Evolutionary conservation across 2,113 vertebrate genomes (phyloP), one percentile per base, ranked within the genome.

Genomic region (Heptranchias perlo): DNA sequence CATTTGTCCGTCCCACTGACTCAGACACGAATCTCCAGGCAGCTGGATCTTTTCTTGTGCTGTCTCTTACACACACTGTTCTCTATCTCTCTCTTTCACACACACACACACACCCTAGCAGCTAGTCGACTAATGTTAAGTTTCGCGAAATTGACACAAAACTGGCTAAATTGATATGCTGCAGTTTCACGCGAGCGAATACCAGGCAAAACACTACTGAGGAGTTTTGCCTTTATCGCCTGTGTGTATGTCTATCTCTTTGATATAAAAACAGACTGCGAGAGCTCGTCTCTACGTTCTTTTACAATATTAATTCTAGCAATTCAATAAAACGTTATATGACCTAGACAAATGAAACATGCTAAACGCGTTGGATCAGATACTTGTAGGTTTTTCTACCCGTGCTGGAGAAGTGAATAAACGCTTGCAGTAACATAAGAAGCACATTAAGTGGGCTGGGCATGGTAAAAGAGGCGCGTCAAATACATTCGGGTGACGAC

Each of bases 91-190:
- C 84, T 89, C 1, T 49, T 11, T 95, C 93, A 10, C 62, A 44
- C 62, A 31, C 44, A n/a, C 18, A n/a, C 13, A n/a, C 54, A 39
- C 54, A 82, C 54, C 89, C 84, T 5, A 28, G 35, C 86, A 35
- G 49, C 86, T 54, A 39, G 58, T 94, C 62, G 58, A 44, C 39
- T 94, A 35, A 64, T 95, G 28, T 49, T 69, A 67, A 69, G 39
- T 95, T 95, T 69, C 62, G 64, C 23, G 93, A 67, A 67, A 31
- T 95, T 95, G 93, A 67, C 64, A 95, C 93, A 28, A 31, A 13
- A 49, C 64, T 47, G 44, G 16, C 44, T 44, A 44, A 47, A 31
- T 49, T 44, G 44, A 47, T 65, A 47, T 7, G 39, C 93, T 95
- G 64, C 93, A 69, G 39, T 49, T 95, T 49, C 62, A 49, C 21